Base-by-base conservation (phyloP, 2,797 vertebrate genomes). In the Amniataba percoides region DNA sequence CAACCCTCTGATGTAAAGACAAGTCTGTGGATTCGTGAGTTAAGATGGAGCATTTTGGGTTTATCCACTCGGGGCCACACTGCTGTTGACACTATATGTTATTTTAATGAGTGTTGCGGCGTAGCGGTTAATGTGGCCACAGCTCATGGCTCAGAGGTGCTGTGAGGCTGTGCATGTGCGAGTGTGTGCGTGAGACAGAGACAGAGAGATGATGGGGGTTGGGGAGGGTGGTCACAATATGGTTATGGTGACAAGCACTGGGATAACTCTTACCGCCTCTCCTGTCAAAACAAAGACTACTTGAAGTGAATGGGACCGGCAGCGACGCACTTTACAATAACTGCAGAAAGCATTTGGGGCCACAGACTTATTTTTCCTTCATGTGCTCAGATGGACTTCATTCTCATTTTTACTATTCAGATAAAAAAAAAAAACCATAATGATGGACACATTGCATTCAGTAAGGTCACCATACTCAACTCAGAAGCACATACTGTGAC, bases 61-160 rank as follows among this genome's bases (percentile, higher is more conserved):
- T 86, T 76, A 92, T 90, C 88, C 86, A 87, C 90, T 85, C 36
- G 69, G 89, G 90, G 89, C 89, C 90, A 81, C 79, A 25, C 79
- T 81, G 84, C 89, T 90, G 91, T 91, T 93, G 88, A 93, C 87
- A 88, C 87, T 88, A 91, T 94, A 93, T 90, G 91, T 93, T 94
- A 93, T 92, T 92, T 94, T 94, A 94, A 94, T 94, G 90, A 95
- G 90, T 87, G 85, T 91, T 89, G 87, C 80, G 51, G 87, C 74
- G 67, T 79, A 72, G 90, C 82, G 87, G 90, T 91, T 94, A 91
- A 94, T 93, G 90, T 85, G 88, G 88, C 83, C 82, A 67, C 86
- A 75, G 86, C 85, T 90, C 78, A 74, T 43, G 76, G 81, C 83
- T 80, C 79, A 74, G 88, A 78, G 85, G 81, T 83, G 85, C 78